phyloP scores from a whole-genome alignment of 2,797 vertebrate species.

The Pangasius djambal region DNA sequence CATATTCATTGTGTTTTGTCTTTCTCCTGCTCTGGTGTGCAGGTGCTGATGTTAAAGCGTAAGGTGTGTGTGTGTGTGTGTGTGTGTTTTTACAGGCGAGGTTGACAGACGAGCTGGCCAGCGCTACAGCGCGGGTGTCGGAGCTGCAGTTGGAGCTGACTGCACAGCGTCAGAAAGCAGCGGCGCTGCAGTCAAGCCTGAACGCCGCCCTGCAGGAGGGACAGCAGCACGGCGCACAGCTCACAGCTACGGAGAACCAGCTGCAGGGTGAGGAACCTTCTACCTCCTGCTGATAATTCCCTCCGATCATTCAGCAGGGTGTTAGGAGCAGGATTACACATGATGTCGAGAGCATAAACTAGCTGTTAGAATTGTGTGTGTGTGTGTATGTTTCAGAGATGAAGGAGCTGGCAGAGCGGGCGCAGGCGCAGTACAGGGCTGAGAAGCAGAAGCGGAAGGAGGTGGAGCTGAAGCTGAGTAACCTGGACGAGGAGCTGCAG shows the following conservation, averaged over 20 bases:
- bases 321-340: neutral
- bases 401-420: conserved; percentile 78
- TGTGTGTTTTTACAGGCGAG: conserved; percentile 73
- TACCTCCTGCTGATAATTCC: neutral
- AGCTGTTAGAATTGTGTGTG: neutral
- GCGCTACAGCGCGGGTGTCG: conserved; percentile 81
- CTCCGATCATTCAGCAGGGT: neutral
- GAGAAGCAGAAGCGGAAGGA: conserved; percentile 90
- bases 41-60: neutral
- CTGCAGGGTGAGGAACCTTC: conserved; percentile 76
- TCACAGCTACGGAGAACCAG: conserved; percentile 76
- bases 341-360: neutral
- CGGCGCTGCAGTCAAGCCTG: conserved; percentile 83
- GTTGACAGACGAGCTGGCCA: conserved; percentile 87
- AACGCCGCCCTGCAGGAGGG: conserved; percentile 76
- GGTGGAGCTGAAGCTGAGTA: conserved; percentile 78
- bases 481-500: conserved; percentile 85
- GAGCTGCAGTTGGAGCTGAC: conserved; percentile 87
- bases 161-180: conserved; percentile 85
- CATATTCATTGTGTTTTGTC: neutral
- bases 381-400: conserved; percentile 76
- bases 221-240: conserved; percentile 69
- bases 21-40: neutral
- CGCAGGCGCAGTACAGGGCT: conserved; percentile 76
- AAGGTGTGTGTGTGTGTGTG: neutral